Evolutionary conservation across 1,140 invertebrate species (phyloP).

Genomic region (Mercenaria mercenaria): DNA sequence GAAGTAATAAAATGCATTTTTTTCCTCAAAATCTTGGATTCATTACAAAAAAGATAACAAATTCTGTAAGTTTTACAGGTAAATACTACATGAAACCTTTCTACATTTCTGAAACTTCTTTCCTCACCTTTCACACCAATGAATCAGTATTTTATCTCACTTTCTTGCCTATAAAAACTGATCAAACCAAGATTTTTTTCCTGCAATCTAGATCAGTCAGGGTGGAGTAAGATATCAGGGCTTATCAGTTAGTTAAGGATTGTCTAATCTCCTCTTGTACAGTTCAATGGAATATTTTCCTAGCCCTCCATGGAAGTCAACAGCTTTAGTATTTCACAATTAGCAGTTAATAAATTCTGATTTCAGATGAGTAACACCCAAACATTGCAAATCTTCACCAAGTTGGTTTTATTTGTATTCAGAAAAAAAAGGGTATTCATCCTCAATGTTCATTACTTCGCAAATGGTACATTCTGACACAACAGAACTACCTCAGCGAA

Average conservation of each 20-base stretch:
- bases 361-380: neutral
- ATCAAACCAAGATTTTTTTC: neutral
- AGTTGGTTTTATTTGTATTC: neutral
- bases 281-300: slow-evolving; percentile 7
- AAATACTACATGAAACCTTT: too few species aligned
- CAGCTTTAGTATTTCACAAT: slow-evolving; percentile 21
- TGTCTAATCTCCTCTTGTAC: slow-evolving; percentile 5
- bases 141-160: slow-evolving; percentile 34
- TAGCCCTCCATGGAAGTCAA: neutral
- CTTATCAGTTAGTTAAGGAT: neutral
- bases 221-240: slow-evolving; percentile 14
- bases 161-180: neutral
- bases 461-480: neutral
- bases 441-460: neutral
- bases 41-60: too few species aligned
- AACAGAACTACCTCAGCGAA: too few species aligned
- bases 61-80: too few species aligned
- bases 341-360: slow-evolving; percentile 9
- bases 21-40: too few species aligned
- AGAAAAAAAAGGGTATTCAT: neutral
- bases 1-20: too few species aligned
- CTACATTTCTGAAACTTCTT: neutral
- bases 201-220: slow-evolving; percentile 6
- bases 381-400: neutral
- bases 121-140: slow-evolving; percentile 13